Conservation (phyloP, 2,888 invertebrate genomes). For the Parelbella ahira region DNA sequence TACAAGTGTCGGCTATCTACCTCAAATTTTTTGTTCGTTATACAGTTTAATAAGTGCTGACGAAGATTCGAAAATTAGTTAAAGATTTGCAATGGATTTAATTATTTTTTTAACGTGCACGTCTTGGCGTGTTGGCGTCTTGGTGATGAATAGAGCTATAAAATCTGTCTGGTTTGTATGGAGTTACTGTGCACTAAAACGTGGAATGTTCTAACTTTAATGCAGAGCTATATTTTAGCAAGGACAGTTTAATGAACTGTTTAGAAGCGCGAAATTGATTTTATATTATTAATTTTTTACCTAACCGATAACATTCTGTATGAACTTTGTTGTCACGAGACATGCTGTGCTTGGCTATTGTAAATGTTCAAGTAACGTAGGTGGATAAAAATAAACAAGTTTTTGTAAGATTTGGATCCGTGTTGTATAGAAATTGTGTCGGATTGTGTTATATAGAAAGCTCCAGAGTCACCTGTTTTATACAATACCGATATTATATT, state of each 20-base stretch:
- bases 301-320: too few relatives aligned
- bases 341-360: too few relatives aligned
- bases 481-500: too few relatives aligned
- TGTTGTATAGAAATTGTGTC: too few relatives aligned
- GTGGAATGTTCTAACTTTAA: slow-evolving; percentile 16
- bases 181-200: slow-evolving; percentile 19
- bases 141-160: slow-evolving; percentile 29
- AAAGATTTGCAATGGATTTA: slow-evolving; percentile 30
- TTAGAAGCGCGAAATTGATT: neutral
- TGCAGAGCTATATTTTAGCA: slow-evolving; percentile 9
- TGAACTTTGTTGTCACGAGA: too few relatives aligned
- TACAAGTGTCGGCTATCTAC: slow-evolving; percentile 25
- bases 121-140: slow-evolving; percentile 12
- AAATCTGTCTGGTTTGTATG: slow-evolving; percentile 31
- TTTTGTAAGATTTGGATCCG: too few relatives aligned
- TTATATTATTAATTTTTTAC: too few relatives aligned
- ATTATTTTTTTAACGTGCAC: slow-evolving; percentile 26
- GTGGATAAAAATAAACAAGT: too few relatives aligned
- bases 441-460: too few relatives aligned
- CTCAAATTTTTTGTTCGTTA: slow-evolving; percentile 26
- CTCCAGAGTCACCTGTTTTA: too few relatives aligned
- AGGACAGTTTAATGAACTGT: slow-evolving; percentile 10
- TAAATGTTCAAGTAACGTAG: too few relatives aligned
- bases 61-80: slow-evolving; percentile 30
- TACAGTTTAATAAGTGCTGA: slow-evolving; percentile 25